Percentiles rank a stretch among this genome's conserved stretches.
Evolutionary conservation across 2,113 vertebrate species (phyloP).

Genomic region (Otolemur garnettii): DNA sequence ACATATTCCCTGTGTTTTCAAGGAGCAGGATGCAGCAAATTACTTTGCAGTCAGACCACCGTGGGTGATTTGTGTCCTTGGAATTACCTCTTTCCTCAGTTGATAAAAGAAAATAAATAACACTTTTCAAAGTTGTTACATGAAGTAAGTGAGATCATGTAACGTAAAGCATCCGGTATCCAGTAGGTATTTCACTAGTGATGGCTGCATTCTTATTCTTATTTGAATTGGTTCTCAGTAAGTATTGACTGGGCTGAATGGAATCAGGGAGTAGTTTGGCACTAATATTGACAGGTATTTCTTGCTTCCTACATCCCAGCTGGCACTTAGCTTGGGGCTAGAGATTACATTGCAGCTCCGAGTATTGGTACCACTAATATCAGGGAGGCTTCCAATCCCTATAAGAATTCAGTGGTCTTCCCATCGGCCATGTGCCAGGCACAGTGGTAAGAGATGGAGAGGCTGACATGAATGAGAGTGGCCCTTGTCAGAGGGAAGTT

Average conservation of each 20-base stretch:
- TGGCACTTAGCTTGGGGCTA: neutral
- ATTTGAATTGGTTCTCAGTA: conserved; percentile 23
- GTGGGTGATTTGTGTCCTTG: neutral
- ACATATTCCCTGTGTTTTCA: neutral
- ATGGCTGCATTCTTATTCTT: conserved; percentile 47
- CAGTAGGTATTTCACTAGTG: neutral
- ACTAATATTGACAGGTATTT: conserved; percentile 1
- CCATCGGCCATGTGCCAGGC: neutral
- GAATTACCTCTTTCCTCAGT: neutral
- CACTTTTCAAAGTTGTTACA: conserved; percentile 24
- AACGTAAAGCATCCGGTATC: neutral
- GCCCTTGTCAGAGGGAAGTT: neutral
- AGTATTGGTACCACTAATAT: neutral
- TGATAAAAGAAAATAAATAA: neutral
- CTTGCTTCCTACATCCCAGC: neutral
- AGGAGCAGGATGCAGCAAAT: neutral
- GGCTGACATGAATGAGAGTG: neutral
- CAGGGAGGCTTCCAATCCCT: neutral
- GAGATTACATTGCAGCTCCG: neutral
- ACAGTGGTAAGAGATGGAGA: neutral
- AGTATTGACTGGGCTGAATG: conserved; percentile 7
- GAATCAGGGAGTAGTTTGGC: conserved; percentile 50
- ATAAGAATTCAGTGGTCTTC: neutral
- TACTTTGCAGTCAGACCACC: neutral
- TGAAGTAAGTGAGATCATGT: conserved; percentile 23